phyloP scores from a whole-genome alignment of 2,113 vertebrate genomes.

The Scalopus aquaticus region DNA sequence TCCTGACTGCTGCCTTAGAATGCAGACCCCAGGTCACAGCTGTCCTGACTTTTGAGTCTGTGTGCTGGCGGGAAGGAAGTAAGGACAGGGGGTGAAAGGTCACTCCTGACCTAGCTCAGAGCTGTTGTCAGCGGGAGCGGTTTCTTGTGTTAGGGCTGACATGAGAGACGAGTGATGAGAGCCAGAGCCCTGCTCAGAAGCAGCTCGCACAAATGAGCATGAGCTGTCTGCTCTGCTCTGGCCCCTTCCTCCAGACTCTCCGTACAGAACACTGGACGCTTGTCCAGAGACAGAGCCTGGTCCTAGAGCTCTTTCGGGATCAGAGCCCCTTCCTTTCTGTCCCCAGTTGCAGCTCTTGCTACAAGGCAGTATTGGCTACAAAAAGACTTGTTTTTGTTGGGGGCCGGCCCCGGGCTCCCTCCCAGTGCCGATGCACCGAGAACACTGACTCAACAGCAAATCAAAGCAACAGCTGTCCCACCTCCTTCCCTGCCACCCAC shows the following conservation, averaged over 20 bases:
- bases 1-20: not conserved
- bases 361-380: constrained; percentile 46
- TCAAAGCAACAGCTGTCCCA: constrained; percentile 79
- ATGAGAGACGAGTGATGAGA: not conserved
- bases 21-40: not conserved
- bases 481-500: constrained; percentile 77
- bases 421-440: constrained; percentile 53
- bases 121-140: not conserved
- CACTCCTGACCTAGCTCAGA: not conserved
- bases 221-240: not conserved
- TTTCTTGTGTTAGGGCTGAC: not conserved
- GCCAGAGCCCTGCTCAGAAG: not conserved
- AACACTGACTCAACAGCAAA: constrained; percentile 78
- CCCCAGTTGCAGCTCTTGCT: not conserved
- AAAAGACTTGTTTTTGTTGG: constrained; percentile 68
- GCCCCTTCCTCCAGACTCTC: not conserved
- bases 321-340: not conserved
- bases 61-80: not conserved
- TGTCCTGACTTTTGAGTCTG: not conserved
- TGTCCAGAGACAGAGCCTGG: not conserved
- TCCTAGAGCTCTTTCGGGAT: not conserved
- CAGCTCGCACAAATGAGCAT: not conserved
- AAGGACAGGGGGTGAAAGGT: not conserved
- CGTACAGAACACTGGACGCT: not conserved
- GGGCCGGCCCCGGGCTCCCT: constrained; percentile 72